Base-by-base conservation (phyloP, 92 coral and sea anemone genomes). In the Zoanthus gigantus region DNA sequence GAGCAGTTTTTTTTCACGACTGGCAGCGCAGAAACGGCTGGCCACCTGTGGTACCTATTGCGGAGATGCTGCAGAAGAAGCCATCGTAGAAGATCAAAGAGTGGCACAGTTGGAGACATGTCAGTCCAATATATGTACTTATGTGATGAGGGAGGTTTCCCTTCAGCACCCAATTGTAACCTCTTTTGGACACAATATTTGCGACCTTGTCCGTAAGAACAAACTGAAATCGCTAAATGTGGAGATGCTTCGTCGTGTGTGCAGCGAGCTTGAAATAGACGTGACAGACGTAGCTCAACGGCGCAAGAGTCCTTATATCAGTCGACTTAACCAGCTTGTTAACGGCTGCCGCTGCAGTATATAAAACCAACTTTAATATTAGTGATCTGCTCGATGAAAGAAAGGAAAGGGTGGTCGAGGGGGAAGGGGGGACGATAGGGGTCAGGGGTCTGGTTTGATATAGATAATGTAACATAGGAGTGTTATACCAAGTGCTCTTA, bases 191-290 rank as follows among this genome's bases (percentile, higher is more conserved):
- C 74, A 72, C 81, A 48, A 69, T 11, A 69, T 30, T 71, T 71
- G 45, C 86, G 13, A 90, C 90, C 83, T 89, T 86, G 58, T 76
- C 86, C 60, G 60, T 9, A 54, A 54, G 60, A 54, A 54, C 7
- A 54, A 54, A 54, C 12, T 54, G 60, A 54, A 54, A 15, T 7
- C 60, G 12, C 7, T 54, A 54, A 54, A 9, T 9, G 11, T 54
- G 60, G 60, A 54, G 60, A 54, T 54, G 60, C 60, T 54, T 54
- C 60, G 60, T 54, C 60, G 60, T 54, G 60, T 54, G 60, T 54
- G 60, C 60, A 54, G 12, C 60, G 60, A 54, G 12, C 60, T 54
- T 54, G 60, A 54, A 54, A 54, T 54, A 54, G 60, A 54, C 23
- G 66, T 58, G n/a, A 58, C 66, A 58, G 66, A 58, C 23, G 66